Percentiles rank a stretch among this genome's conserved stretches.
phyloP scores from a whole-genome alignment of 2,113 vertebrate species.

The Pterocles burchelli region DNA sequence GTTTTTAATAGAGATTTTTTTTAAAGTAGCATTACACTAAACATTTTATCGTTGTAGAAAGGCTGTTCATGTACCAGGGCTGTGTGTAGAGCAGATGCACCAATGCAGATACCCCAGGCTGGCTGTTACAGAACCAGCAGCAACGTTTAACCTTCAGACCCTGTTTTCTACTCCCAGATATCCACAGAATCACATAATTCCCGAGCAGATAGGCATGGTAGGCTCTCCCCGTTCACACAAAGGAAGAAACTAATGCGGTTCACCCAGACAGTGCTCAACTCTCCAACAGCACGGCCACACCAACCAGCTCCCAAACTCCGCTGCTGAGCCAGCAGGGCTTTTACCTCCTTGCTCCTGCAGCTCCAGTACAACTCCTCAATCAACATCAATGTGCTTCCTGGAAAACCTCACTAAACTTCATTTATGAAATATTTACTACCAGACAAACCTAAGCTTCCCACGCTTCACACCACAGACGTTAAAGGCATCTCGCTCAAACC shows the following conservation, averaged over 20 bases:
- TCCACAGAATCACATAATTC: background rate
- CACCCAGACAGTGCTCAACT: fast-evolving
- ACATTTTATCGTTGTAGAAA: background rate
- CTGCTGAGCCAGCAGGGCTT: background rate
- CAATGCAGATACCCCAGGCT: background rate
- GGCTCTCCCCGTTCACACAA: background rate
- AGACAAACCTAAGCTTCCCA: background rate
- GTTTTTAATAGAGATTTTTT: background rate
- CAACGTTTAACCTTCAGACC: background rate
- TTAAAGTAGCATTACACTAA: background rate
- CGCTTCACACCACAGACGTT: background rate
- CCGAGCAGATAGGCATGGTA: background rate
- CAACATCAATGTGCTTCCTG: background rate
- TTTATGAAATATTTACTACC: background rate
- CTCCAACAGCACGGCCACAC: background rate
- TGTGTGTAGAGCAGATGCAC: background rate
- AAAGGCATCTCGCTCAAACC: background rate
- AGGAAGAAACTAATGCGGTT: background rate
- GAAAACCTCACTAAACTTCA: background rate
- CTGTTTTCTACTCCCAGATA: background rate
- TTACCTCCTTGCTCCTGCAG: background rate
- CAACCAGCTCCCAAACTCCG: background rate
- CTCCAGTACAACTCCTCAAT: background rate
- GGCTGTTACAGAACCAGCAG: background rate
- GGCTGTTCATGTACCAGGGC: background rate